A percentile compares a stretch with the other conserved stretches of the same genome.
Conservation (phyloP, 2,888 invertebrate species). For the Himalopsyche japonica region DNA sequence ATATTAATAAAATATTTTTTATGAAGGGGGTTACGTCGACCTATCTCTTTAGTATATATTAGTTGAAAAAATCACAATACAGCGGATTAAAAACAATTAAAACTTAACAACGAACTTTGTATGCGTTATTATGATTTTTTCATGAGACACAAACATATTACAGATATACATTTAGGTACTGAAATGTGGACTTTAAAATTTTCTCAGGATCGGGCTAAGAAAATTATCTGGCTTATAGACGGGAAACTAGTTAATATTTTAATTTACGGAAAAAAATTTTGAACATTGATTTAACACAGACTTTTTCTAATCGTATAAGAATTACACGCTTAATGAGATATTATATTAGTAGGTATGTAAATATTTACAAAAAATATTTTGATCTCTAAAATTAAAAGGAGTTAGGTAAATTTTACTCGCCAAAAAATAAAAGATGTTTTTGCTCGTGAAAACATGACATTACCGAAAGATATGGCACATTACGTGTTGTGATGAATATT, state of each 20-base stretch:
- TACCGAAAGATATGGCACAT: neutral
- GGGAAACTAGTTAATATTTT: neutral
- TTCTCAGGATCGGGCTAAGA: neutral
- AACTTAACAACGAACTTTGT: neutral
- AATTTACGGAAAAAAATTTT: neutral
- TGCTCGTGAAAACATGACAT: neutral
- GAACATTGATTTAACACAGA: neutral
- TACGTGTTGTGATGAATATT: neutral
- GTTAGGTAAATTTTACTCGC: too few species aligned
- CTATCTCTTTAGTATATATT: neutral
- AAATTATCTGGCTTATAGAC: neutral
- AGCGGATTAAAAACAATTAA: neutral
- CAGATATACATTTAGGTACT: neutral
- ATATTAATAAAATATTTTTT: neutral
- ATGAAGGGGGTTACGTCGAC: neutral
- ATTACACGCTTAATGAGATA: neutral
- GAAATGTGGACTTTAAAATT: neutral
- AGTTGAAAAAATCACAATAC: neutral
- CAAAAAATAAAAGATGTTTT: too few species aligned
- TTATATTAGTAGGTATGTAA: neutral
- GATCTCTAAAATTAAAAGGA: neutral
- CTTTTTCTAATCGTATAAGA: neutral
- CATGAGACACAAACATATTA: too few species aligned
- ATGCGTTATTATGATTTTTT: too few species aligned
- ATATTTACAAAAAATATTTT: neutral